Base-by-base conservation (phyloP, 2,113 vertebrate genomes). In the Cyphomyrus discorhynchus region DNA sequence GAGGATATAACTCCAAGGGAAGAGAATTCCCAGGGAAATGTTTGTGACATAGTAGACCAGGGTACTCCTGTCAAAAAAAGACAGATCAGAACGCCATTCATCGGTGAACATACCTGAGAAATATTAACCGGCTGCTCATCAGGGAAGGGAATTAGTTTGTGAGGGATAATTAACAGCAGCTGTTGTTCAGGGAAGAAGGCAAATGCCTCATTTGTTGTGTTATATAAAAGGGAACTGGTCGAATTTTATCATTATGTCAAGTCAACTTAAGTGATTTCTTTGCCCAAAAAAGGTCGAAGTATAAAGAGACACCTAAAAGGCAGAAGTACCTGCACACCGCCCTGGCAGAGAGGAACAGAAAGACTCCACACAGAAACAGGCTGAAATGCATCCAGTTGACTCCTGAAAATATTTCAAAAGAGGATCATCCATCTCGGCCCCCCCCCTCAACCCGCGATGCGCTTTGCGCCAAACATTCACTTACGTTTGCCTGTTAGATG, bases 401-500 rank as follows among this genome's bases (percentile, higher is more conserved):
- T 58, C 91, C 93, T 94, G 88, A 46, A 91, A 92, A 77, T 11
- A 50, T 91, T 70, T 89, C 84, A 27, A 17, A 66, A 31, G 21
- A 86, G 46, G 2, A 31, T 5, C 3, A 35, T 87, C 24, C 50
- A 87, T 8, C 35, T 46, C 42, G 50, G 5, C 4, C 24, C 13
- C 49, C 49, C 24, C 10, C 31, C 50, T 56, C 31, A 56, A 52
- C 21, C 50, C 7, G 13, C 2, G 5, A 53, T 13, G 31, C 31
- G 3, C 50, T 87, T 19, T 19, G n/a, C 31, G 17, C 6, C 49
- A 39, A 19, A 24, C 27, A 31, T 42, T 53, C 50, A 56, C 92
- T 92, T 77, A 94, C 93, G 89, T 89, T 93, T 92, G 50, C 89
- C 91, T 24, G 91, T 89, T 13, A 94, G 90, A 5, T 92, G 89